Base-by-base conservation (phyloP, 2,888 invertebrate genomes). In the Cancer borealis region DNA sequence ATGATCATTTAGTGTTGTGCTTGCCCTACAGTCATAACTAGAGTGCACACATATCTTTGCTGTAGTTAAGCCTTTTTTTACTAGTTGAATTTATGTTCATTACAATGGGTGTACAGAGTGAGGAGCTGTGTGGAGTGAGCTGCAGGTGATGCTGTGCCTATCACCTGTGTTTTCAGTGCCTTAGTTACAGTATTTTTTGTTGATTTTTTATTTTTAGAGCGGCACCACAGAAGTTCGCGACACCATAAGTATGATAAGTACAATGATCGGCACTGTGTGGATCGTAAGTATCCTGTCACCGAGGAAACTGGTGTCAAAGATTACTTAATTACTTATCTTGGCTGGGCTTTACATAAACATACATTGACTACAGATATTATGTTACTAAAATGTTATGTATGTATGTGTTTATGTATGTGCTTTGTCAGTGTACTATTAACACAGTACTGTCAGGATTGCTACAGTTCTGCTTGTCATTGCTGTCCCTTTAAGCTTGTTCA, bases 171-270 rank as follows among this genome's bases (percentile, higher is more conserved):
- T 84, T 84, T 84, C 84, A 39, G 39, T 89, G 79, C 39, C 47
- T 95, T 93, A 93, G 94, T 94, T 94, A 94, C 89, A 84, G 92
- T 93, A 88, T 95, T 73, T 91, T 95, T 95, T 95, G 93, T 93
- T 93, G 54, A 92, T 91, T 95, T 91, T 92, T 92, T 89, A 89
- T 92, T 95, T 95, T 92, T 95, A 94, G 95, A 94, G 30, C 94
- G 95, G 79, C 92, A 92, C 91, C 95, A 94, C 92, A 95, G 94
- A 95, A 93, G 93, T 88, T 94, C 94, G 89, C 92, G 94, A 46
- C 95, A 94, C 89, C 95, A 93, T 93, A 97, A 97, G 96, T 97
- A 97, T 96, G 93, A 96, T 94, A 95, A 92, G 92, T 95, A 95
- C 93, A 95, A 93, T 94, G 92, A 95, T 39, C 92, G 93, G 49